phyloP scores from a whole-genome alignment of 2,113 vertebrate species.

The Potamarius usumacintae region DNA sequence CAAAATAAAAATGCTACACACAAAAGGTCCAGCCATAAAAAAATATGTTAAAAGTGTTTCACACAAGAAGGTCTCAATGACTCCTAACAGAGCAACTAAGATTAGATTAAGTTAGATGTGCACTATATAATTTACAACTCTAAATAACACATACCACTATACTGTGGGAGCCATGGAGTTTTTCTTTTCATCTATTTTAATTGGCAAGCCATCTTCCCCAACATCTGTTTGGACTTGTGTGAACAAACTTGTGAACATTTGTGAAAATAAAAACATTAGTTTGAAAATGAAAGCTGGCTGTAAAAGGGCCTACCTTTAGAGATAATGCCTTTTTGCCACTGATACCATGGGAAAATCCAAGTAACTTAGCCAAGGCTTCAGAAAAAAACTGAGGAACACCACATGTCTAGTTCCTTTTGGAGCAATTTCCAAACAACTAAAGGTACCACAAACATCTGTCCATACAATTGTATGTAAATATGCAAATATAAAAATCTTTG shows the following conservation, averaged over 20 bases:
- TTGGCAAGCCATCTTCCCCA: neutral
- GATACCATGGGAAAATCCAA: neutral
- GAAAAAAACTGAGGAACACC: no score
- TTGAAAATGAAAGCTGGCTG: neutral
- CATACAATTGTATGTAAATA: neutral
- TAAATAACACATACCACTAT: neutral
- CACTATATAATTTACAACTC: neutral
- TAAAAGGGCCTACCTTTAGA: neutral
- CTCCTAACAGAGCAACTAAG: neutral
- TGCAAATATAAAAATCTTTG: neutral
- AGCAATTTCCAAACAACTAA: neutral
- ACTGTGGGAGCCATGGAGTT: neutral
- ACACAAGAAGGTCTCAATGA: neutral
- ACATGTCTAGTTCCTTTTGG: neutral
- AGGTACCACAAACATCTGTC: neutral
- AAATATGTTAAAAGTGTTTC: neutral
- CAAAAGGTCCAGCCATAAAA: neutral
- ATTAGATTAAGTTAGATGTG: neutral
- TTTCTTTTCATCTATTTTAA: neutral
- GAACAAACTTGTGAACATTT: neutral
- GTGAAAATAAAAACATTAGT: neutral
- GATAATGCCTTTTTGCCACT: neutral
- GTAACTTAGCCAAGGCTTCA: neutral
- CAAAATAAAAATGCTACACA: neutral
- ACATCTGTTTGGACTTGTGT: neutral